Percentiles rank a stretch among this genome's conserved stretches.
Evolutionary conservation across 2,113 vertebrate species (phyloP).

Genomic region (Alouatta palliata): DNA sequence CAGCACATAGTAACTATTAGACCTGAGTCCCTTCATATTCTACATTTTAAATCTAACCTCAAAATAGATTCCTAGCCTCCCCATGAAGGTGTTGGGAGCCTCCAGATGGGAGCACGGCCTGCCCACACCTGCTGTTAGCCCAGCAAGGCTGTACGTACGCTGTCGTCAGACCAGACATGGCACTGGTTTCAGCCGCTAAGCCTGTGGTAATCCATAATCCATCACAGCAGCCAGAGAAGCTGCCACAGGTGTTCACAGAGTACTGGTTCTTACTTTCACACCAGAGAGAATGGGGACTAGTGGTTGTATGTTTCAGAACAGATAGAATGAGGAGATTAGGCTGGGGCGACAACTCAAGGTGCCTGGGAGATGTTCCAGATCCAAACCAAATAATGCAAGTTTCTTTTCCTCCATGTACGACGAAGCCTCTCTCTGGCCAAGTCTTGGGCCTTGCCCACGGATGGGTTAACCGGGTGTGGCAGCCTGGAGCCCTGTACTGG

Average conservation of each 20-base stretch:
- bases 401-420: neutral
- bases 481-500: neutral
- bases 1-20: neutral
- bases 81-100: neutral
- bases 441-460: neutral
- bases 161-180: accelerated
- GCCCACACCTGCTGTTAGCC: neutral
- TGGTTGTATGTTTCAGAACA: neutral
- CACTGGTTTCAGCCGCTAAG: neutral
- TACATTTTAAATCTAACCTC: neutral
- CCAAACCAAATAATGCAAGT: neutral
- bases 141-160: neutral
- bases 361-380: neutral
- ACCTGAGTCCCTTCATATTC: neutral
- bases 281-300: neutral
- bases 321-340: too few species aligned
- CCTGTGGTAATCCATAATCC: neutral
- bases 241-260: too few species aligned
- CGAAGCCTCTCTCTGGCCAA: neutral
- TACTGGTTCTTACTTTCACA: neutral
- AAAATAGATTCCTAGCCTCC: neutral
- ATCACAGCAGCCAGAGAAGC: neutral
- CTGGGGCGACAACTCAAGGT: neutral
- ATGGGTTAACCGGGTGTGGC: accelerated
- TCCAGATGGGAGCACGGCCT: neutral